Evolutionary conservation across 1,140 invertebrate species (phyloP), one percentile per base, ranked within the genome.

Genomic region (Oryctes rhinoceros): DNA sequence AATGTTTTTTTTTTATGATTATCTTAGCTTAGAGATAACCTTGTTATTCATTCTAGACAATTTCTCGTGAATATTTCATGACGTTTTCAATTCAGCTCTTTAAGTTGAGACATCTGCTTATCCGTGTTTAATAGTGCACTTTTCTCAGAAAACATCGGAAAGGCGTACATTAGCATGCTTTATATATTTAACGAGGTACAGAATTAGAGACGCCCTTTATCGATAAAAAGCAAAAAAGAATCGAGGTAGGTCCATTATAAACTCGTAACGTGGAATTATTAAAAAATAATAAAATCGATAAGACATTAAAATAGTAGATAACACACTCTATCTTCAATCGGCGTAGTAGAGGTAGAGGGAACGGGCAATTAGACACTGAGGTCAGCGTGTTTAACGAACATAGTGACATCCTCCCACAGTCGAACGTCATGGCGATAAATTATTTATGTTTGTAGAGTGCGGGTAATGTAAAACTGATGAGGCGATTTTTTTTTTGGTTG

Each of bases 231-330:
- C 53, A 59, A 18, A 59, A 59, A 59, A 59, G n/a, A 59, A 59
- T 44, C 39, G 9, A 44, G 39, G 9, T 0, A 18, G n/a, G 53
- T 59, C 18, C 53, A 18, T 59, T 59, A 59, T 18, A 59, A 59
- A 59, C 53, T 59, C 53, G 53, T 59, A 59, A 59, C 53, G 7
- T 15, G 53, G 15, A 59, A 59, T 59, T 59, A 59, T 59, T 59
- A 7, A 59, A 59, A 59, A 59, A n/a, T 59, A 59, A 59, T 59
- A n/a, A 59, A 59, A 59, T 59, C 53, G 53, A 59, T 59, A 59
- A 59, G 53, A 59, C 53, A 59, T 59, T 59, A 59, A 59, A 59
- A 59, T 59, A 59, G 15, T 18, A 59, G 53, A 18, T 18, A 44
- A 10, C 13, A 15, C 18, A 18, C 53, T 59, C 15, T 59, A 18